Evolutionary conservation across 2,797 vertebrate species (phyloP).

Genomic region (Acrossocheilus wenchowensis): DNA sequence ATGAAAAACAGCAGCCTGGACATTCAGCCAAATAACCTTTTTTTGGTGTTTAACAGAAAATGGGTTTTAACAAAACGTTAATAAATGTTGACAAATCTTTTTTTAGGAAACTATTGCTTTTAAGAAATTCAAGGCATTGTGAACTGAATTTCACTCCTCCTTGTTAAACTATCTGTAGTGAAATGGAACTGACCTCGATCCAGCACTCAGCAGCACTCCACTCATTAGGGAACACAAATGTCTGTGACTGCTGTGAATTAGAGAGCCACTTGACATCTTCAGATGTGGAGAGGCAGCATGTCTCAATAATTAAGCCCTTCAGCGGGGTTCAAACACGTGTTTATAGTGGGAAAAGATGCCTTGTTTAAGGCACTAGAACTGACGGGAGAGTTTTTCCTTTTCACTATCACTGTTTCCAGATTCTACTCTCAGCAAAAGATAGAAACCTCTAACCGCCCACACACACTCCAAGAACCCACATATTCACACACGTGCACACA

Average conservation of each 20-base stretch:
- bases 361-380: neutral
- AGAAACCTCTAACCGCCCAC: slow-evolving; percentile 42
- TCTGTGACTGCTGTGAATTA: slow-evolving; percentile 27
- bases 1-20: neutral
- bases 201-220: neutral
- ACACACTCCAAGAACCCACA: slow-evolving; percentile 41
- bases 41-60: neutral
- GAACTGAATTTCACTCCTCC: neutral
- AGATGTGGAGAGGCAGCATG: slow-evolving; percentile 25
- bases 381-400: slow-evolving; percentile 18
- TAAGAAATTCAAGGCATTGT: neutral
- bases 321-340: slow-evolving; percentile 11
- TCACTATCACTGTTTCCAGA: slow-evolving; percentile 27
- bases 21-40: neutral
- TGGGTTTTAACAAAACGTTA: neutral
- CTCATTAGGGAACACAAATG: slow-evolving; percentile 18
- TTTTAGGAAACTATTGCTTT: neutral
- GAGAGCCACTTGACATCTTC: slow-evolving; percentile 32
- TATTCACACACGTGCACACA: slow-evolving; percentile 12
- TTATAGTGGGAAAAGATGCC: neutral
- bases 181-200: neutral
- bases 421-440: slow-evolving; percentile 39
- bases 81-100: neutral
- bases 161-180: neutral
- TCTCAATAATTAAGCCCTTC: slow-evolving; percentile 38